Evolutionary conservation across 37 sponge, comb jelly and placozoan species (phyloP).

Genomic region (Halisarca cf. caerulea): DNA sequence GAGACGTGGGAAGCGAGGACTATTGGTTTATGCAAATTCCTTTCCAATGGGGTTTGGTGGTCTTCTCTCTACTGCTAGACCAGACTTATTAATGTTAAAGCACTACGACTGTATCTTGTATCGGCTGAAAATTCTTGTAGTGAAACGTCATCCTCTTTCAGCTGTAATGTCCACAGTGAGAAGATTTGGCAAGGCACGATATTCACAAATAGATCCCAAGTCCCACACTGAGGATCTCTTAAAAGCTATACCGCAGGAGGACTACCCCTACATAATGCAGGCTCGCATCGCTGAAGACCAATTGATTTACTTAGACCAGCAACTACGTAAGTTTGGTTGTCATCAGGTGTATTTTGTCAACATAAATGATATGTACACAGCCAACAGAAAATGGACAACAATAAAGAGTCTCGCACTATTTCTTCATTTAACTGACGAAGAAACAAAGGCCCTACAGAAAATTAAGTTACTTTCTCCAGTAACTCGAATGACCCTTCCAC

Average conservation of each 20-base stretch:
- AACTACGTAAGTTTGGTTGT: not conserved
- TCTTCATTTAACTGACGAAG: not conserved
- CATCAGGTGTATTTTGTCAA: conserved; percentile 17
- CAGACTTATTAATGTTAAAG: conserved; percentile 20
- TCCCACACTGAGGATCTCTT: not conserved
- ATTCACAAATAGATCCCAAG: not conserved
- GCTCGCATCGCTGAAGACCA: not conserved
- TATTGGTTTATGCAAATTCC: not conserved
- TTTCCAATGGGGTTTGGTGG: conserved; percentile 4
- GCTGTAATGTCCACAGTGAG: conserved; percentile 24
- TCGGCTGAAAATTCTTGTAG: conserved; percentile 13
- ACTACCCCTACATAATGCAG: not conserved
- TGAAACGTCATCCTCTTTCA: not conserved
- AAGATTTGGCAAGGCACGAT: conserved; percentile 7
- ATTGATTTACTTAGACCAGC: conserved; percentile 16
- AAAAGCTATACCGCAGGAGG: not conserved
- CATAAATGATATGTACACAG: not conserved
- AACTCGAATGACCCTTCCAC: not conserved
- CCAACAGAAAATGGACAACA: not conserved
- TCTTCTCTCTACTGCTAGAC: not conserved
- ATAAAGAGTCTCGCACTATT: not conserved
- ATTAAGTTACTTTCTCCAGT: not conserved
- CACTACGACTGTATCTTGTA: conserved; percentile 22
- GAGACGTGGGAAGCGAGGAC: no score
- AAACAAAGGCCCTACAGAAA: not conserved